A percentile compares a stretch with the other conserved stretches of the same genome.
Conservation (phyloP, 1,140 invertebrate genomes). For the Drosophila oshimai region DNA sequence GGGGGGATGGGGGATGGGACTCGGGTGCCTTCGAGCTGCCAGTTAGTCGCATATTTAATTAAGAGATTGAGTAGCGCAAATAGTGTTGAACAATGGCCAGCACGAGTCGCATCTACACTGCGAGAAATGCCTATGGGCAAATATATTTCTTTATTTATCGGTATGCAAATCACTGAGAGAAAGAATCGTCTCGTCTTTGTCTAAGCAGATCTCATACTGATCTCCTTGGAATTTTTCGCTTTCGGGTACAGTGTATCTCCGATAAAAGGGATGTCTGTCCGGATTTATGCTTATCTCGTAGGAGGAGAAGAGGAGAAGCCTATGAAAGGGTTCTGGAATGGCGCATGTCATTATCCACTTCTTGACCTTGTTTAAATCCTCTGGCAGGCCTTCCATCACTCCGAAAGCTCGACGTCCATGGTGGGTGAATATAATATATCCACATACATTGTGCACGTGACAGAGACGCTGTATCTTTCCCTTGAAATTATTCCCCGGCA, state of each 20-base stretch:
- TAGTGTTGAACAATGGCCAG: conserved; percentile 75
- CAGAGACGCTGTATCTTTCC: neutral
- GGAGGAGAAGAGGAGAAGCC: neutral
- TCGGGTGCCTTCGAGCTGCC: conserved; percentile 33
- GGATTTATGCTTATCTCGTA: neutral
- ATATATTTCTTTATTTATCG: too few species aligned
- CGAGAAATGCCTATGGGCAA: neutral
- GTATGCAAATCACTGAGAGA: too few species aligned
- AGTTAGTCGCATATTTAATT: conserved; percentile 81
- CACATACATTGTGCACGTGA: neutral
- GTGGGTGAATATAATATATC: neutral
- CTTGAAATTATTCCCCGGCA: neutral
- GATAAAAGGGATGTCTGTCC: neutral
- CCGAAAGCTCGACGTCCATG: neutral
- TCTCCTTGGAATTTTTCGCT: neutral
- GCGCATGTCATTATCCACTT: neutral
- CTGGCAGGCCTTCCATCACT: neutral
- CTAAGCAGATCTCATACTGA: neutral
- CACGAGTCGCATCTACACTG: conserved; percentile 65
- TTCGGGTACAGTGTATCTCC: rapidly evolving
- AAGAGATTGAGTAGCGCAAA: conserved; percentile 76
- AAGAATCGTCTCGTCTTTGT: too few species aligned
- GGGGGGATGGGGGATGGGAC: too few species aligned
- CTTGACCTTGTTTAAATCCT: neutral
- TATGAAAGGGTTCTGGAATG: neutral